phyloP scores from a whole-genome alignment of 2,797 vertebrate genomes.

The Megalops cyprinoides region DNA sequence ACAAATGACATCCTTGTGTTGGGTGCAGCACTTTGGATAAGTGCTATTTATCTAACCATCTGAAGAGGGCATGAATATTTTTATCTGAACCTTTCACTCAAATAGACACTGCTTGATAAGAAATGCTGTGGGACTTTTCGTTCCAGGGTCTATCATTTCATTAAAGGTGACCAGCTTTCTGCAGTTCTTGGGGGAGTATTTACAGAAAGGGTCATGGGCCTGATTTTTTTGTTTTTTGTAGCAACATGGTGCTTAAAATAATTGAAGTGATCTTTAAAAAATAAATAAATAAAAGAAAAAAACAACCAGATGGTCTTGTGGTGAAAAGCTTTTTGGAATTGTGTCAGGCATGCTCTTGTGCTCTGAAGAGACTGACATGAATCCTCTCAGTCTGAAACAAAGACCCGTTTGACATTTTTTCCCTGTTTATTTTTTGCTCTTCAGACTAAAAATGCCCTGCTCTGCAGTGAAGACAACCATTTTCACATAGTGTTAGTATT shows the following conservation, averaged over 20 bases:
- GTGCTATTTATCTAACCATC: constrained; percentile 36
- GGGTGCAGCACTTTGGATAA: constrained; percentile 30
- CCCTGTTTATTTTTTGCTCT: neutral
- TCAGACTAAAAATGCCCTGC: neutral
- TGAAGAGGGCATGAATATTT: constrained; percentile 29
- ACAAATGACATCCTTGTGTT: constrained; percentile 18
- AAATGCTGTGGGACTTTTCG: constrained; percentile 5
- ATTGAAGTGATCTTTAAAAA: constrained; percentile 35
- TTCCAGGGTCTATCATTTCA: constrained; percentile 30
- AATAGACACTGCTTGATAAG: neutral
- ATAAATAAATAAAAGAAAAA: constrained; percentile 7
- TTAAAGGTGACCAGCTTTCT: constrained; percentile 16
- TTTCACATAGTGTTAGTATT: no score
- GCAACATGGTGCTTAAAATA: constrained; percentile 17
- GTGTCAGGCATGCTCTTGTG: constrained; percentile 43
- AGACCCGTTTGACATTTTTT: neutral
- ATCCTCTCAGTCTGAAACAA: constrained; percentile 34
- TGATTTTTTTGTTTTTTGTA: constrained; percentile 13
- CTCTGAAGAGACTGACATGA: constrained; percentile 42
- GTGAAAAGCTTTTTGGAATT: constrained; percentile 42
- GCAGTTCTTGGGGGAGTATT: constrained; percentile 26
- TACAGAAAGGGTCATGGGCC: constrained; percentile 28
- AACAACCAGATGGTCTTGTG: constrained; percentile 29
- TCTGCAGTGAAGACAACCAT: neutral
- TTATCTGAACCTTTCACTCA: constrained; percentile 14